Evolutionary conservation across 2,797 vertebrate species (phyloP).

Genomic region (Muscicapa striata): DNA sequence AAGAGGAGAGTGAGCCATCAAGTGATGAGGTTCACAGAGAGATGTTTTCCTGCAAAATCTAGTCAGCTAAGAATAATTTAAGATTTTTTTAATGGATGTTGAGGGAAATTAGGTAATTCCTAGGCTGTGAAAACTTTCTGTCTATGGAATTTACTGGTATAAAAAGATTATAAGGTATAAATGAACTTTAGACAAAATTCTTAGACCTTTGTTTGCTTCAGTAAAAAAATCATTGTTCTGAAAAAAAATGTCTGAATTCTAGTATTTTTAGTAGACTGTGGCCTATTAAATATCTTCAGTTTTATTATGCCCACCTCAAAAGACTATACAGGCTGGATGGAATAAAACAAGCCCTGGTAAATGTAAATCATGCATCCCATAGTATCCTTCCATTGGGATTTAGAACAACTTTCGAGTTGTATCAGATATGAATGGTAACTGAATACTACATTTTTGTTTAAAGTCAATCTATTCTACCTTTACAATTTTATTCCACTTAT

Average conservation of each 20-base stretch:
- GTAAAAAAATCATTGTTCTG: neutral
- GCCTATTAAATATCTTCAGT: neutral
- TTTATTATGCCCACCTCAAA: neutral
- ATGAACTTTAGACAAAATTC: neutral
- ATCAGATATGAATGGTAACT: neutral
- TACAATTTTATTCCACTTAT: neutral
- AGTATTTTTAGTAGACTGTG: neutral
- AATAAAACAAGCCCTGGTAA: neutral
- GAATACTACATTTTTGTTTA: neutral
- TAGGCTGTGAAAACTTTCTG: neutral
- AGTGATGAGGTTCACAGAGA: neutral
- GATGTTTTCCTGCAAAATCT: neutral
- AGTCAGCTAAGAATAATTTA: neutral
- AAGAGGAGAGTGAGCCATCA: neutral
- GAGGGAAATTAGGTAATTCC: neutral
- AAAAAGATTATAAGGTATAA: neutral
- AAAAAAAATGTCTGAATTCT: neutral
- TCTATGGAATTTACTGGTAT: neutral
- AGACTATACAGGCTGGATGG: neutral
- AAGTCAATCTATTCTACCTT: neutral
- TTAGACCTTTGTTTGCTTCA: neutral
- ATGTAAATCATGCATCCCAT: neutral
- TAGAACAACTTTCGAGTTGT: neutral
- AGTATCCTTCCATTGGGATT: neutral
- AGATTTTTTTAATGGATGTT: neutral